phyloP scores from a whole-genome alignment of 2,797 vertebrate species.

The Silurus aristotelis region DNA sequence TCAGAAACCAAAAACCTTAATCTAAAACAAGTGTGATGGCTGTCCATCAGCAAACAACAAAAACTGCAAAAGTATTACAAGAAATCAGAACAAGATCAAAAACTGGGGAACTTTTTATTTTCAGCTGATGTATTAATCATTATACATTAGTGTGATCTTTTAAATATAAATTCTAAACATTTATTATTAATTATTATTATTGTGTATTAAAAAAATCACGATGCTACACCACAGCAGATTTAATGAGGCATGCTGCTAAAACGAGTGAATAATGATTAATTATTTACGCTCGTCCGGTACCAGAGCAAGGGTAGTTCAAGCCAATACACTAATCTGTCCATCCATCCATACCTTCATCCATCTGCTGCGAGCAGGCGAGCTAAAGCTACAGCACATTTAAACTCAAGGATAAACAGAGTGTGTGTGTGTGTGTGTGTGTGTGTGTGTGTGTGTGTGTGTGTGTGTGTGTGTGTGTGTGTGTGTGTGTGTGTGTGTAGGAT shows the following conservation, averaged over 20 bases:
- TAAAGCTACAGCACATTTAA: constrained; percentile 8
- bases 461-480: neutral
- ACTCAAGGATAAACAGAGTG: neutral
- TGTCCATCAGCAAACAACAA: no score
- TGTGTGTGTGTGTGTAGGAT: neutral
- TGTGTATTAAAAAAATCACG: neutral
- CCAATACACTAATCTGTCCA: constrained; percentile 54
- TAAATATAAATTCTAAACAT: neutral
- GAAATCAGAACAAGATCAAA: no score
- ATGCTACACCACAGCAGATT: constrained; percentile 24
- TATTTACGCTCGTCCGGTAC: constrained; percentile 46
- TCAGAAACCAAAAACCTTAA: no score
- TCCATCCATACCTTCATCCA: constrained; percentile 50
- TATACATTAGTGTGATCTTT: neutral
- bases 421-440: constrained; percentile 19
- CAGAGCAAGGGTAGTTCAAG: constrained; percentile 42
- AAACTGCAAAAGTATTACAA: no score
- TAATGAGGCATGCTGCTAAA: constrained; percentile 33
- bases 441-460: neutral
- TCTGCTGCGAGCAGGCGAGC: constrained; percentile 43
- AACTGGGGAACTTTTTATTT: no score
- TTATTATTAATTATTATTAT: neutral
- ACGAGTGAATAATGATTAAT: constrained; percentile 31
- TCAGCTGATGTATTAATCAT: neutral
- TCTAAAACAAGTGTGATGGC: no score